Evolutionary conservation across 2,797 vertebrate species (phyloP).

Genomic region (Ctenochaetus hawaiiensis): DNA sequence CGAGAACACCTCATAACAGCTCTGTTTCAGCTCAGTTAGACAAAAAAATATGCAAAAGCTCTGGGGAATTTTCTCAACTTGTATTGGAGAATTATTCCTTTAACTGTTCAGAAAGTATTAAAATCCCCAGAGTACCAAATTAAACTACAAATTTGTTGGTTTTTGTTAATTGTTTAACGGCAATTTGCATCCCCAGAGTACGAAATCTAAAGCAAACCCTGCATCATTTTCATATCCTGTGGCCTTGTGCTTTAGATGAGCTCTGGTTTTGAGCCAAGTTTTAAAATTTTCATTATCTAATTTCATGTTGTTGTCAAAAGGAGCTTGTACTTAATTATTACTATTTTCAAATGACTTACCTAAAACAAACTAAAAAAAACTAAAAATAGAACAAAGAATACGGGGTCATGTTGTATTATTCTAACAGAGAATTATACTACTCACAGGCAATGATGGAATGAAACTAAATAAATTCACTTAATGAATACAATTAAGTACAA

Average conservation of each 20-base stretch:
- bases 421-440: background rate
- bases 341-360: too few species aligned
- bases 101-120: background rate
- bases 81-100: background rate
- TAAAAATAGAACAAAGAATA: background rate
- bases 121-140: background rate
- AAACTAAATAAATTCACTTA: background rate
- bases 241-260: background rate
- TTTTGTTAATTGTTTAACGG: background rate
- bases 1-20: background rate
- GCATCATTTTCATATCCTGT: background rate
- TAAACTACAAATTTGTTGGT: background rate
- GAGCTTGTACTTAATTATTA: too few species aligned
- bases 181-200: background rate
- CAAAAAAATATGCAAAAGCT: background rate
- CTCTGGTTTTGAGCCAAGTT: background rate
- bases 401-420: background rate
- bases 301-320: background rate
- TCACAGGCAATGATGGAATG: background rate
- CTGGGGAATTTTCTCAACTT: background rate
- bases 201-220: background rate
- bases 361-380: background rate
- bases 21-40: background rate
- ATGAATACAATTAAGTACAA: background rate
- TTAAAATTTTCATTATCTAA: background rate